Base-by-base conservation (phyloP, 35 echinoderm and acorn worm species). In the Antedon bifida region DNA sequence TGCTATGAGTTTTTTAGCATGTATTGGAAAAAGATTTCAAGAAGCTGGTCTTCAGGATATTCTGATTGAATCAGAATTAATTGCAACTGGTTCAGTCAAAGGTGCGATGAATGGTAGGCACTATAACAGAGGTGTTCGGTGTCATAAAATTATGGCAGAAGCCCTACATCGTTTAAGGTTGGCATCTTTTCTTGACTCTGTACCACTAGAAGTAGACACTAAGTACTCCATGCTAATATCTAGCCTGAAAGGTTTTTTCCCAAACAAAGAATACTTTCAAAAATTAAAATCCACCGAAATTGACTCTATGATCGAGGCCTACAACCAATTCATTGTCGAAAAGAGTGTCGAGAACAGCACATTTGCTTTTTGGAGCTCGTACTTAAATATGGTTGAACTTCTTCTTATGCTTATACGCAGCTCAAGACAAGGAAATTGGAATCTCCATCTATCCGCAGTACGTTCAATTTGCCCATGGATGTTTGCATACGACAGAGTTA, bases 31-130 rank as follows among this genome's bases (percentile, higher is more conserved):
- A 80, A 77, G 77, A 74, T 95, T 84, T 88, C 29, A 73, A 31
- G 88, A 90, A 85, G 88, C 93, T 76, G 86, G 89, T 0, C 74
- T 91, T 8, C 82, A 91, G 64, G 93, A 96, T 73, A 82, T 95
- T 11, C 85, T 90, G 8, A 95, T 95, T 30, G 92, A 90, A 85
- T 35, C 92, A 75, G 88, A 74, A 31, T 84, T 90, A 14, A 78
- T 90, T 39, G 88, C 92, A 39, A 26, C 81, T 46, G 82, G 86
- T 36, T 96, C 92, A 79, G 83, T 91, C 10, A 83, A 82, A 79
- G 88, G 92, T 17, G 88, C 86, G 29, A 85, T 96, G 88, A 96
- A 76, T 85, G 88, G 88, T 10, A 85, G 87, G 36, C 81, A 94
- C 7, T 96, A 91, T 83, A 88, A 96, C 39, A 44, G 92, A 26